These are phyloP conservation scores for Chelonus formosanus DNA, from an alignment of 2,888 invertebrate genomes.

Conservation along the genomic window DNA sequence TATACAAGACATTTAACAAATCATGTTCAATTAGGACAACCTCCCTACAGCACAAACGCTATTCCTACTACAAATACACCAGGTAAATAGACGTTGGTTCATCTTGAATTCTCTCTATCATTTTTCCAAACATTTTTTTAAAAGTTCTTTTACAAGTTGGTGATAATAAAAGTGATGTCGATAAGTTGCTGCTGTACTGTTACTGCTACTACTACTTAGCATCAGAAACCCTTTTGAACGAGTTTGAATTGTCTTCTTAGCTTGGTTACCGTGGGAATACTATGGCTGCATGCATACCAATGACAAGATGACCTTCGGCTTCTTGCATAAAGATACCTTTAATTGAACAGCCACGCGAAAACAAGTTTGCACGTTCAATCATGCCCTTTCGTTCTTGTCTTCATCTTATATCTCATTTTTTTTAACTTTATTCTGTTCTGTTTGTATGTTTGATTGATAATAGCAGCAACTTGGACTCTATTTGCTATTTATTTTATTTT, in stretches of 20 bases:
- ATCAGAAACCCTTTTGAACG: conserved; percentile 10
- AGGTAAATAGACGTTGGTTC: conserved; percentile 64
- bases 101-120: background rate
- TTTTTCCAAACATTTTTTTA: background rate
- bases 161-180: background rate
- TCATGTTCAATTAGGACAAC: conserved; percentile 70
- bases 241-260: conserved; percentile 21
- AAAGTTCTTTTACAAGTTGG: too few species aligned
- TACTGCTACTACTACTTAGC: background rate
- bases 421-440: too few species aligned
- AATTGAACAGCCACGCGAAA: conserved; percentile 61
- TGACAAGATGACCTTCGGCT: conserved; percentile 61
- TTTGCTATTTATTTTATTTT: background rate
- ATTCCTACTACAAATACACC: conserved; percentile 67
- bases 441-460: too few species aligned
- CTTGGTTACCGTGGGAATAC: conserved; percentile 42
- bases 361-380: conserved; percentile 54
- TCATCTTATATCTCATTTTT: background rate
- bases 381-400: conserved; percentile 34
- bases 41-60: conserved; percentile 69
- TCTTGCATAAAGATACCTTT: conserved; percentile 63
- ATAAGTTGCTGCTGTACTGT: conserved; percentile 2
- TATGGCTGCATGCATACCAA: conserved; percentile 58
- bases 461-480: too few species aligned
- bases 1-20: conserved; percentile 59